A percentile compares a stretch with the other conserved stretches of the same genome.
Conservation (phyloP, 2,888 invertebrate genomes). For the Slavum lentiscoides region DNA sequence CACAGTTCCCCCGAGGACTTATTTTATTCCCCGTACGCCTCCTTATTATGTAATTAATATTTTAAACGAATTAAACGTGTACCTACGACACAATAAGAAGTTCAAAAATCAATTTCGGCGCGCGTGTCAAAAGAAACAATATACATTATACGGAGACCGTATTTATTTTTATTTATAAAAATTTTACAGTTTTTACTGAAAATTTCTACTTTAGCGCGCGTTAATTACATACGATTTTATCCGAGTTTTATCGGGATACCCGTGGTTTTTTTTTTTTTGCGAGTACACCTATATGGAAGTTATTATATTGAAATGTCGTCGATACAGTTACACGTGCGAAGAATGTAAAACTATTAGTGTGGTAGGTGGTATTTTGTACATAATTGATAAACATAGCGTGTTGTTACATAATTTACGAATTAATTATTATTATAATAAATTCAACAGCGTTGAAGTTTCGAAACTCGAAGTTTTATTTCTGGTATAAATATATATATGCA, state of each 20-base stretch:
- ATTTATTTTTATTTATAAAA: no score
- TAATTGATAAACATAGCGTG: neutral
- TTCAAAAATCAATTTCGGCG: neutral
- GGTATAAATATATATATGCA: slow-evolving; percentile 29
- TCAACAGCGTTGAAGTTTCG: slow-evolving; percentile 14
- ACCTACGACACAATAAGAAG: neutral
- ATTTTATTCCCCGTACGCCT: neutral
- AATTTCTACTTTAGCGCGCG: no score
- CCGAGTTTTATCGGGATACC: neutral
- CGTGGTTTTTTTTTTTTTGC: neutral
- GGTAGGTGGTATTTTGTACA: no score
- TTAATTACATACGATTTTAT: no score
- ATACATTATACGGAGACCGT: neutral
- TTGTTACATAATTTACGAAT: neutral
- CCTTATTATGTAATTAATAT: neutral
- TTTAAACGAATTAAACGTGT: slow-evolving; percentile 3
- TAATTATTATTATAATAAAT: slow-evolving; percentile 28
- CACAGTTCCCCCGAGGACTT: neutral
- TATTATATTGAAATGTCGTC: neutral
- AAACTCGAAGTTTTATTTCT: slow-evolving; percentile 30
- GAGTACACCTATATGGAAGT: neutral
- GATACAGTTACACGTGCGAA: neutral
- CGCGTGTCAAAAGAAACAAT: neutral
- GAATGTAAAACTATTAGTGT: neutral
- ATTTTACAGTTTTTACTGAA: no score